Conservation (phyloP, 2,888 invertebrate genomes). For the Callyntrura guangdongensis region DNA sequence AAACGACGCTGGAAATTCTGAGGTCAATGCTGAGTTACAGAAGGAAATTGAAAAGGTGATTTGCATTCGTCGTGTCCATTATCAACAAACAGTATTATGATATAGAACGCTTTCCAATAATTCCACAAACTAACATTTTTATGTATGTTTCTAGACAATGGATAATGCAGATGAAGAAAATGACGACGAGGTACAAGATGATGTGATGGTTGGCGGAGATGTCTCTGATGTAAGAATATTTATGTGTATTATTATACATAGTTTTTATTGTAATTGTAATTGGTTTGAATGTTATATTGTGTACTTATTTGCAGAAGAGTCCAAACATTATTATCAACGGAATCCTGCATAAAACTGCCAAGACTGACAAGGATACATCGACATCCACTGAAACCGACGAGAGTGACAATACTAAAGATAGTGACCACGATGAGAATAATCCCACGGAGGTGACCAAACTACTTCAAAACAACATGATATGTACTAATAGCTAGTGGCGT, state of each 20-base stretch:
- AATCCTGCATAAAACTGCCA: slow-evolving; percentile 1
- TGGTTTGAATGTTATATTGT: neutral
- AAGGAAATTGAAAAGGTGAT: slow-evolving; percentile 88
- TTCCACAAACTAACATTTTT: neutral
- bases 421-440: slow-evolving; percentile 67
- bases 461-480: slow-evolving; percentile 35
- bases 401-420: slow-evolving; percentile 72
- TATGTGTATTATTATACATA: neutral
- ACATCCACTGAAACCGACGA: slow-evolving; percentile 73
- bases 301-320: neutral
- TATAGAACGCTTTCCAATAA: too few species aligned
- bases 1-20: slow-evolving; percentile 87
- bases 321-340: slow-evolving; percentile 56
- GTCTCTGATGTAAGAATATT: slow-evolving; percentile 35
- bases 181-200: slow-evolving; percentile 38
- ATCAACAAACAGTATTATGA: neutral
- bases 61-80: neutral
- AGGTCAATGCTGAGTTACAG: slow-evolving; percentile 89
- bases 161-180: slow-evolving; percentile 71
- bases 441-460: slow-evolving; percentile 70
- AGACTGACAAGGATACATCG: slow-evolving; percentile 59
- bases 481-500: slow-evolving; percentile 58
- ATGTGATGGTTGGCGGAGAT: slow-evolving; percentile 10
- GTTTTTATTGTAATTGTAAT: neutral
- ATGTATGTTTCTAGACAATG: slow-evolving; percentile 52